Conservation (phyloP, 2,797 vertebrate species). For the Myotis vivesi region DNA sequence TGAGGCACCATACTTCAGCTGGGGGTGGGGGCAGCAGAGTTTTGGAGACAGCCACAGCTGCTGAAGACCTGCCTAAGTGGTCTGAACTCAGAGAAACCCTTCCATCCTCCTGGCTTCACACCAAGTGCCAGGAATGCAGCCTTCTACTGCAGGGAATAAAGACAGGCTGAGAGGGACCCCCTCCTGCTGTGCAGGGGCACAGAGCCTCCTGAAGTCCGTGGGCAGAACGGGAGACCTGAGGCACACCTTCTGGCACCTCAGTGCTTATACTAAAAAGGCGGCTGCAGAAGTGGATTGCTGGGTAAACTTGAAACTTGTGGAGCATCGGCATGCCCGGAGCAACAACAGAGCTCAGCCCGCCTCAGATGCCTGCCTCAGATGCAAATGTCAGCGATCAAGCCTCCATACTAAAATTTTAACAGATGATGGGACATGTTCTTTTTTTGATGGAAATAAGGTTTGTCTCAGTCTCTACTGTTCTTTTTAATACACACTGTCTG, state of each 20-base stretch:
- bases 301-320: background rate
- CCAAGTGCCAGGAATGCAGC: background rate
- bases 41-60: background rate
- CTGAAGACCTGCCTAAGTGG: rapidly evolving
- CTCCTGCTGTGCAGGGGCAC: background rate
- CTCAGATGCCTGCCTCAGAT: too few species aligned
- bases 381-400: background rate
- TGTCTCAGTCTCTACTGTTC: background rate
- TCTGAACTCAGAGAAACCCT: background rate
- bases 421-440: background rate
- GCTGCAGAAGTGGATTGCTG: background rate
- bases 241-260: too few species aligned
- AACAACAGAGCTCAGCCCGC: background rate
- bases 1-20: background rate
- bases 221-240: background rate
- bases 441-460: background rate
- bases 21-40: rapidly evolving
- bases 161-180: rapidly evolving
- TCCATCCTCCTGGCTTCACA: background rate
- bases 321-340: background rate
- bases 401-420: background rate
- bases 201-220: background rate
- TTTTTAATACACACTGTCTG: background rate
- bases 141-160: too few species aligned
- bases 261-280: background rate